Evolutionary conservation across 2,113 vertebrate genomes (phyloP), one percentile per base, ranked within the genome.

Genomic region (Paedocypris sp.): DNA sequence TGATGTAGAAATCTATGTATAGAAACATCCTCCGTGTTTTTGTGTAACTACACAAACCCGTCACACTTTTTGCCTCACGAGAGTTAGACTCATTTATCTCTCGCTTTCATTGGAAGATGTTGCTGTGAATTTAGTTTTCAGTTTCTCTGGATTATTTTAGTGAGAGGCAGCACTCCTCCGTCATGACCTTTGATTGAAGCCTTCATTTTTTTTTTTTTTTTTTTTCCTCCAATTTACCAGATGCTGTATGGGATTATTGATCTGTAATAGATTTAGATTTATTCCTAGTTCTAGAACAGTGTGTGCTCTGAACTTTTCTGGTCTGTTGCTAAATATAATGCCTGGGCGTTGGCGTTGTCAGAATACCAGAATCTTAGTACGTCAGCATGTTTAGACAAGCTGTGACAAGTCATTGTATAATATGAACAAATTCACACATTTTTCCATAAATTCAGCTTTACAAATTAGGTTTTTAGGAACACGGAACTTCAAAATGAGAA

Each of bases 381-480:
- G 19, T 43, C 38, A 22, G 69, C 79, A 18, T 77, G 83, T 77
- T 62, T 7, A 32, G 70, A 76, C 82, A 75, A 67, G 79, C 75
- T 70, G 18, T 23, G 61, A 42, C 46, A 73, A 69, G 54, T 71
- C 50, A 54, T 36, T 48, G 36, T 16, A 73, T 31, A 29, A 46
- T 11, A 12, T 33, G 10, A 36, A 16, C 15, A 13, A 23, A 33
- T 26, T n/a, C 20, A 33, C 16, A 11, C 33, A 16, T 2, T 23
- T 33, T 29, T 60, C 29, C 59, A 26, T 50, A 22, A 1, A 5
- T 36, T 41, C 43, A 13, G 18, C n/a, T 60, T 25, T 62, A 26
- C 46, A 22, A 1, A 5, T 36, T 41, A 38, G 12, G 18, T 48
- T 23, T 12, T 31, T 49, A 31, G 29, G n/a, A 41, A 19, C 32